A percentile compares a stretch with the other conserved stretches of the same genome.
These are phyloP conservation scores for Corythaeola cristata DNA, from an alignment of 2,113 vertebrate genomes.

Conservation along the genomic window DNA sequence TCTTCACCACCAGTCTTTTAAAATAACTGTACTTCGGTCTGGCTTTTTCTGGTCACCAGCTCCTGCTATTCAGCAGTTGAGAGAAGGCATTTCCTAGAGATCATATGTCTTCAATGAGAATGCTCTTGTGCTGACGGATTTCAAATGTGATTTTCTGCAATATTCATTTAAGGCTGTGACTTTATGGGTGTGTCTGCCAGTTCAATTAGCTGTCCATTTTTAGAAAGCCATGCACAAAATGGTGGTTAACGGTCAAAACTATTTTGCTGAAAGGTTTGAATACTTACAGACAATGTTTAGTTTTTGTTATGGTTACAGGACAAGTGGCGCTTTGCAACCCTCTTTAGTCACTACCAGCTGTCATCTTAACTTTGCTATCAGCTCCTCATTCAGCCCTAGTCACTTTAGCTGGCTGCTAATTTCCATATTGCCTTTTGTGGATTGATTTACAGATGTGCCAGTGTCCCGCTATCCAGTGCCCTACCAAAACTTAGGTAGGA, in stretches of 20 bases:
- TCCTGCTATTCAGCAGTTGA: background rate
- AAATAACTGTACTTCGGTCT: background rate
- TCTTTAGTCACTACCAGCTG: background rate
- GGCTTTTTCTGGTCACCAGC: background rate
- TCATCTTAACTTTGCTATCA: background rate
- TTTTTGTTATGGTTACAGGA: background rate
- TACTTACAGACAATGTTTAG: background rate
- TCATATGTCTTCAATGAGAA: background rate
- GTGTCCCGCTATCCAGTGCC: accelerated
- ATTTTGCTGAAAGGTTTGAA: background rate
- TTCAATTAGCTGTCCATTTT: background rate
- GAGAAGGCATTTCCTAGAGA: background rate
- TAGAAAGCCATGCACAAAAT: background rate
- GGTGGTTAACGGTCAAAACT: background rate
- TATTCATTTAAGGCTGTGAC: background rate
- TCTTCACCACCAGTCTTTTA: background rate
- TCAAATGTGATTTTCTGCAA: constrained; percentile 20
- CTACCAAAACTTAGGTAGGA: background rate
- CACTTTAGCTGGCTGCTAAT: background rate
- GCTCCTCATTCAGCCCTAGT: background rate
- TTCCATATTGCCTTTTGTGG: background rate
- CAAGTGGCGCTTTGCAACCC: background rate
- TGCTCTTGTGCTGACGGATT: background rate
- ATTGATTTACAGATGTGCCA: background rate
- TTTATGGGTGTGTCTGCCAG: background rate